phyloP scores from a whole-genome alignment of 2,888 invertebrate genomes.

The Conops quadrifasciatus region DNA sequence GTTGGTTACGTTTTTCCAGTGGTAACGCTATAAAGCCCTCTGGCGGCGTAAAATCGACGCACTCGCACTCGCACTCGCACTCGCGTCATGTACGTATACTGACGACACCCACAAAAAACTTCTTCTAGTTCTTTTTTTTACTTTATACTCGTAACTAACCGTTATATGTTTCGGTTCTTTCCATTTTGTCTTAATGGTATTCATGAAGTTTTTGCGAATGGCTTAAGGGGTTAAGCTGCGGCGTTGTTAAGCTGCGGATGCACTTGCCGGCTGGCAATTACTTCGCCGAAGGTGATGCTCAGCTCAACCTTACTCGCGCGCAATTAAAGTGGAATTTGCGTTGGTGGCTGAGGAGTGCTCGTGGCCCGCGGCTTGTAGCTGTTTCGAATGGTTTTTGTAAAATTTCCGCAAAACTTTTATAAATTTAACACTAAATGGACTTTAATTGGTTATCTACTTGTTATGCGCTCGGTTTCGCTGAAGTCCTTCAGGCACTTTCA shows the following conservation, averaged over 20 bases:
- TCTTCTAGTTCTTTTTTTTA: background rate
- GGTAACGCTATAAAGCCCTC: conserved; percentile 13
- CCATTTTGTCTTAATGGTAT: conserved; percentile 1
- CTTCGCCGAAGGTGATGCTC: too few species aligned
- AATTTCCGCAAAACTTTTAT: conserved; percentile 19
- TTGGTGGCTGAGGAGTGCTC: conserved; percentile 18
- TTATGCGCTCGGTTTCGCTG: conserved; percentile 13
- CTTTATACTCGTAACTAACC: background rate
- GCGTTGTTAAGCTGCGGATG: conserved; percentile 33
- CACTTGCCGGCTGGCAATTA: conserved; percentile 36
- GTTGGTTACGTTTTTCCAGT: background rate
- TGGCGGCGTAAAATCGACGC: background rate
- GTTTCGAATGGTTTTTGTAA: conserved; percentile 11
- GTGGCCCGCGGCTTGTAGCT: conserved; percentile 19
- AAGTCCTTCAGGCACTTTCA: too few species aligned
- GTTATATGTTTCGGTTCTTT: background rate
- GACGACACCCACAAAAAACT: conserved; percentile 31
- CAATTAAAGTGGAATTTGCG: conserved; percentile 48
- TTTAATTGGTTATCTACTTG: conserved; percentile 47
- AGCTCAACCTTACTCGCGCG: conserved; percentile 41
- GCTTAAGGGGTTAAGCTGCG: conserved; percentile 31
- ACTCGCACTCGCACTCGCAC: conserved; percentile 18
- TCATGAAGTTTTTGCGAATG: conserved; percentile 13
- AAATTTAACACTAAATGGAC: conserved; percentile 46
- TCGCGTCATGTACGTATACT: conserved; percentile 27